Base-by-base conservation (phyloP, 2,888 invertebrate genomes). In the Nebria salina region DNA sequence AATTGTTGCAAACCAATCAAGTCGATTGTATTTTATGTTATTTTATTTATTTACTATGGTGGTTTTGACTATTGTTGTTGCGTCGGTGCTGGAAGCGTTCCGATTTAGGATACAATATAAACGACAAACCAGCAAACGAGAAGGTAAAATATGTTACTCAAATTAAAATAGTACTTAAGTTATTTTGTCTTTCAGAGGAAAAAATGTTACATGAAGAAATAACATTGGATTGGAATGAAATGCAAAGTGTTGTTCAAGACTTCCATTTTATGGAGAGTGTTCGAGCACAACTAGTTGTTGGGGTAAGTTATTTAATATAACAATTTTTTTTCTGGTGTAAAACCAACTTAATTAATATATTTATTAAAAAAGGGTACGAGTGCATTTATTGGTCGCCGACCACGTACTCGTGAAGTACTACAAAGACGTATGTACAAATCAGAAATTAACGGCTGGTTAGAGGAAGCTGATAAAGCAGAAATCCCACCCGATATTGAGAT, bases 41-140 rank as follows among this genome's bases (percentile, higher is more conserved):
- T 97, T 97, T 90, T 97, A 96, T 88, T 90, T 97, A 75, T 94
- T 95, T 85, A 97, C 96, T 77, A 96, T 97, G 96, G 95, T 95
- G 82, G 96, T 97, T n/a, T 90, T 97, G 85, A 96, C 96, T 0
- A 96, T 97, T 82, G 95, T 97, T 76, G 96, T 97, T 26, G 96
- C 97, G 15, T 96, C 96, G 85, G 96, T 97, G 83, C 89, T 97
- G 83, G 97, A 97, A 88, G 95, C 96, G 3, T 97, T 97, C 89
- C 90, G 96, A 76, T 97, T 97, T 89, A 90, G 96, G 84, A 97
- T 97, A 87, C 95, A 96, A 88, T 97, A 96, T 89, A 95, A 96
- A 87, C 90, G 94, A 78, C 94, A 94, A 86, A 95, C 96, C 82
- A 93, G 93, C 0, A 94, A 95, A 89, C 90, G 93, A 85, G 95